A percentile compares a stretch with the other conserved stretches of the same genome.
Conservation (phyloP, 2,888 invertebrate genomes). For the Mechanitis messenoides region DNA sequence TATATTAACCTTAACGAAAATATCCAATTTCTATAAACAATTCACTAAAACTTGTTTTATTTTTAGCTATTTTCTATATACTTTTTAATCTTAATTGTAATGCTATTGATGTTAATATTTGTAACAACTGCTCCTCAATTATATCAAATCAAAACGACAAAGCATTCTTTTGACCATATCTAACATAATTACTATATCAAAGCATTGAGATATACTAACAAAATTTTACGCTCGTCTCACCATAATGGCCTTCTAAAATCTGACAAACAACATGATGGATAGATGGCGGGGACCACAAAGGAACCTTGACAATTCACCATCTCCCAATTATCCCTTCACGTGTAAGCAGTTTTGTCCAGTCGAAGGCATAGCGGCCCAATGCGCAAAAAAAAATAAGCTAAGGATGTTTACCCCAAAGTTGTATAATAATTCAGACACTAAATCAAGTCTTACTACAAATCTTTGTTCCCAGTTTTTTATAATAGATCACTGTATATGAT, state of each 20-base stretch:
- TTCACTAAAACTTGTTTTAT: too few species aligned
- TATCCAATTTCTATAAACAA: too few species aligned
- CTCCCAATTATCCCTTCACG: constrained; percentile 57
- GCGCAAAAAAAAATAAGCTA: constrained; percentile 37
- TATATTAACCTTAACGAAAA: too few species aligned
- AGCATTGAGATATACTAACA: constrained; percentile 55
- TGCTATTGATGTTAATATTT: not conserved
- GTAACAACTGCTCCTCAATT: not conserved
- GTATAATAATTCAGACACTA: not conserved
- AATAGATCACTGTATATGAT: too few species aligned
- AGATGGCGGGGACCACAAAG: constrained; percentile 59
- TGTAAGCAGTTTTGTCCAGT: constrained; percentile 48
- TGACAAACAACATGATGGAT: constrained; percentile 65
- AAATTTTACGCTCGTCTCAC: constrained; percentile 68
- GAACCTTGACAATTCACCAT: constrained; percentile 49
- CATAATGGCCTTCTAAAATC: constrained; percentile 42
- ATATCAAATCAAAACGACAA: not conserved
- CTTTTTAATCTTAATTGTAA: too few species aligned
- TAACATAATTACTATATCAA: constrained; percentile 54
- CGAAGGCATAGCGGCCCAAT: constrained; percentile 22
- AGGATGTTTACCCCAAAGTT: constrained; percentile 7
- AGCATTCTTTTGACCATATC: constrained; percentile 40
- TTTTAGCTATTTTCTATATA: too few species aligned
- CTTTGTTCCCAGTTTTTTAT: not conserved
- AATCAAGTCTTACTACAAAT: not conserved